phyloP scores from a whole-genome alignment of 2,113 vertebrate species.

The Prietella phreatophila region DNA sequence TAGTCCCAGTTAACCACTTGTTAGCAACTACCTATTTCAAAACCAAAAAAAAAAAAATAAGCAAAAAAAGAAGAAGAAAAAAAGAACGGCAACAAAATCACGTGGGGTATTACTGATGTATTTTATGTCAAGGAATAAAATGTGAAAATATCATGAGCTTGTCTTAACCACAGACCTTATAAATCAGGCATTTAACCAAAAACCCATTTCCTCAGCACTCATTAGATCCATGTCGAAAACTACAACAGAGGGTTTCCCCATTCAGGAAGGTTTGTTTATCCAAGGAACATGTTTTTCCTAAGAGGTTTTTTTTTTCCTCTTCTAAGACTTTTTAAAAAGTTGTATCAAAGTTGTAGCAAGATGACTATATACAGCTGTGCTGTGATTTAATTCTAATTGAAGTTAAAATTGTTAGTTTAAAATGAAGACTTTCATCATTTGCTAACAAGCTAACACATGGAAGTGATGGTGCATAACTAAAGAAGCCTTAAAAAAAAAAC shows the following conservation, averaged over 20 bases:
- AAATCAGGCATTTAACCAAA: no score
- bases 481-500: not conserved
- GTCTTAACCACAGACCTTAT: no score
- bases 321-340: not conserved
- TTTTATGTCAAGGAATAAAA: no score
- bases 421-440: not conserved
- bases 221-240: not conserved
- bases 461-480: not conserved
- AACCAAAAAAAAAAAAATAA: no score
- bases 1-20: no score
- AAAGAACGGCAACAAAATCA: no score
- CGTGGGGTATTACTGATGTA: no score
- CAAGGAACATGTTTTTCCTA: not conserved
- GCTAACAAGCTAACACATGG: not conserved
- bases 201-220: no score
- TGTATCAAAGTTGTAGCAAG: not conserved
- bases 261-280: not conserved
- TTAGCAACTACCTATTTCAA: no score
- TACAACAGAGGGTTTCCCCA: not conserved
- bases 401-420: not conserved
- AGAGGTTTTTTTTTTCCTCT: not conserved
- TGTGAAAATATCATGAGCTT: no score
- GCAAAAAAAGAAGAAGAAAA: no score
- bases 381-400: not conserved
- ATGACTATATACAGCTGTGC: not conserved